Percentiles rank a stretch among this genome's conserved stretches.
Conservation (phyloP, 2,797 vertebrate genomes). For the Dendrocincla tyrannina region DNA sequence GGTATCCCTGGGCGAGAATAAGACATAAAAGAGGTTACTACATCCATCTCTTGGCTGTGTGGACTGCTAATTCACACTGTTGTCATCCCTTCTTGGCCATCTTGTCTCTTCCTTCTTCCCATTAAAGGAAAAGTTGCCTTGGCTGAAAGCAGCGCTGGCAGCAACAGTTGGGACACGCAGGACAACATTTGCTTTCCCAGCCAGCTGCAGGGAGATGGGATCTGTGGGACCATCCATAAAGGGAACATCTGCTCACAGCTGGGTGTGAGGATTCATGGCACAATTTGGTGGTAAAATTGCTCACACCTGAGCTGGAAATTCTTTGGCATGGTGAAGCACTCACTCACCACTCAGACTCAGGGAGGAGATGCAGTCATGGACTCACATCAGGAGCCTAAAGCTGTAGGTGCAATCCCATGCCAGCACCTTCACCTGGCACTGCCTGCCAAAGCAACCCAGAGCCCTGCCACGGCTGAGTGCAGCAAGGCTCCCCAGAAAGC, state of each 20-base stretch:
- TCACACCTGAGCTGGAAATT: fast-evolving
- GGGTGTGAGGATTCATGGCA: not conserved
- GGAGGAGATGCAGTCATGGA: not conserved
- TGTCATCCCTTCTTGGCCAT: not conserved
- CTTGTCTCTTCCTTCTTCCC: not conserved
- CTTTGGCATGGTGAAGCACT: fast-evolving
- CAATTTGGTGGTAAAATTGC: fast-evolving
- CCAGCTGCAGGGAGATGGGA: not conserved
- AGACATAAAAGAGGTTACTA: conserved; percentile 66
- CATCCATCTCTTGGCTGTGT: conserved; percentile 18
- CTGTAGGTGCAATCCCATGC: not conserved
- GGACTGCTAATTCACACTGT: conserved; percentile 49
- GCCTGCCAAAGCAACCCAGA: fast-evolving
- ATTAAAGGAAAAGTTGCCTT: not conserved
- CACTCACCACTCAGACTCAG: not conserved
- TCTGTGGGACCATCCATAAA: not conserved
- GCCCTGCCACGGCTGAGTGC: not conserved
- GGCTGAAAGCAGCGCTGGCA: not conserved
- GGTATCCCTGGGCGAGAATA: conserved; percentile 52
- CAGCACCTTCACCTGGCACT: not conserved
- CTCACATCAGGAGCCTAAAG: fast-evolving
- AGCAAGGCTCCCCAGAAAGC: not conserved
- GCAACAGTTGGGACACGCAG: not conserved
- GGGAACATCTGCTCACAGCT: not conserved
- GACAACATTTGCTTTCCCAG: not conserved